These are phyloP conservation scores for Macrostomum cliftonense DNA, from an alignment of 2,888 invertebrate species.

Conservation along the genomic window DNA sequence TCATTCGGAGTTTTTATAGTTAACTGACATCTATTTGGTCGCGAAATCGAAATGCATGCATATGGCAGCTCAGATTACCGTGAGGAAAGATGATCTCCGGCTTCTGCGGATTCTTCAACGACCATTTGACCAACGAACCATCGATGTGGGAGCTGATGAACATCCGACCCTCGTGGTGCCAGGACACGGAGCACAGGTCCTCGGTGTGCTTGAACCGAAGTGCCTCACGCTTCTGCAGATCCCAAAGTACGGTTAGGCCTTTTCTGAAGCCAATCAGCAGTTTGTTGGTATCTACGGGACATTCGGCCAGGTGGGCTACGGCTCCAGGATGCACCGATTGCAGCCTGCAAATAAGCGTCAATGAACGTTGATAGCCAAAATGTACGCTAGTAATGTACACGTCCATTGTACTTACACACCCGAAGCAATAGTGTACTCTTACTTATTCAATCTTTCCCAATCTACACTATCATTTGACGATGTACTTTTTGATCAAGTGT, in stretches of 20 bases:
- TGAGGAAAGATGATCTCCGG: constrained; percentile 72
- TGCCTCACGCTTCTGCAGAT: constrained; percentile 62
- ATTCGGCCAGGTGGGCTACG: constrained; percentile 84
- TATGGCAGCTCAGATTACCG: no score
- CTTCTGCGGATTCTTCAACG: constrained; percentile 53
- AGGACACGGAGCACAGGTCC: constrained; percentile 61
- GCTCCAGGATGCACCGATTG: constrained; percentile 87
- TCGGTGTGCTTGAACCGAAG: constrained; percentile 44
- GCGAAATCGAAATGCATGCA: no score
- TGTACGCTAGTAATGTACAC: no score
- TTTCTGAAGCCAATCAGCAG: constrained; percentile 84
- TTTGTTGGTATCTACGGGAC: constrained; percentile 88
- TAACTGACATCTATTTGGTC: no score
- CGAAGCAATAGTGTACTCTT: no score
- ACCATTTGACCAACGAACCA: constrained; percentile 87
- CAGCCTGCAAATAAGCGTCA: constrained; percentile 44
- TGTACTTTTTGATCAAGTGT: no score
- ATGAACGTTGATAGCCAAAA: no score
- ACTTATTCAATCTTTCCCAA: no score
- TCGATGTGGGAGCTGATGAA: constrained; percentile 82
- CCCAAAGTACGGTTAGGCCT: constrained; percentile 86
- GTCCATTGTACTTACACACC: no score
- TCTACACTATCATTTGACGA: no score
- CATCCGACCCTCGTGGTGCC: constrained; percentile 92
- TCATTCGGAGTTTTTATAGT: no score